Evolutionary conservation across 2,888 invertebrate genomes (phyloP).

Genomic region (Toxonevra muliebris): DNA sequence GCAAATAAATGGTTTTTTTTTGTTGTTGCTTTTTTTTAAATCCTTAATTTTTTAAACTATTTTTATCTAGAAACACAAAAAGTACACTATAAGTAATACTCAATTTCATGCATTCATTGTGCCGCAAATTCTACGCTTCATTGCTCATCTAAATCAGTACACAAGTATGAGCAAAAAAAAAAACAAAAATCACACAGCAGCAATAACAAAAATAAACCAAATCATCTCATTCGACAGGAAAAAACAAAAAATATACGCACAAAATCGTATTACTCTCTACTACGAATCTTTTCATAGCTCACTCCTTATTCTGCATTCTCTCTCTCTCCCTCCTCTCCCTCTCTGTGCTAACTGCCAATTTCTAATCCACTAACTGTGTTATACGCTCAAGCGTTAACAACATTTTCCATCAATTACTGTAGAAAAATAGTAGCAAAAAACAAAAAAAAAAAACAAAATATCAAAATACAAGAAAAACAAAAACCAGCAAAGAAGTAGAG

Average conservation of each 20-base stretch:
- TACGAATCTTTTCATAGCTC: background rate
- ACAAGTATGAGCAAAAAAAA: background rate
- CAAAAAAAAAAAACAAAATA: slow-evolving; percentile 5
- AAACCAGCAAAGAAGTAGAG: no score
- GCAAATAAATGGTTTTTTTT: no score
- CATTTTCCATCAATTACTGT: slow-evolving; percentile 53
- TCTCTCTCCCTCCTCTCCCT: no score
- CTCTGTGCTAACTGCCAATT: slow-evolving; percentile 18
- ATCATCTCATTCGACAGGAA: slow-evolving; percentile 21
- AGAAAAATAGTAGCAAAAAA: slow-evolving; percentile 4
- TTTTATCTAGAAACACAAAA: no score
- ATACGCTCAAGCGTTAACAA: slow-evolving; percentile 57
- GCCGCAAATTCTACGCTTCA: slow-evolving; percentile 53
- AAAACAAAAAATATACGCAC: background rate
- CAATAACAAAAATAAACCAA: slow-evolving; percentile 19
- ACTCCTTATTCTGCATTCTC: slow-evolving; percentile 25
- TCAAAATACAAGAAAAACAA: background rate
- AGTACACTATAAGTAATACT: no score
- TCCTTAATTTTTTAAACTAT: no score
- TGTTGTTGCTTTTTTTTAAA: no score
- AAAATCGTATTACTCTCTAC: slow-evolving; percentile 6
- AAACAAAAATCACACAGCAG: slow-evolving; percentile 30
- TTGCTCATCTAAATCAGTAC: slow-evolving; percentile 53
- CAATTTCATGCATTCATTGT: no score
- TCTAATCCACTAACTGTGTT: slow-evolving; percentile 56